Base-by-base conservation (phyloP, 2,888 invertebrate genomes). In the Pachymerium ferrugineum region DNA sequence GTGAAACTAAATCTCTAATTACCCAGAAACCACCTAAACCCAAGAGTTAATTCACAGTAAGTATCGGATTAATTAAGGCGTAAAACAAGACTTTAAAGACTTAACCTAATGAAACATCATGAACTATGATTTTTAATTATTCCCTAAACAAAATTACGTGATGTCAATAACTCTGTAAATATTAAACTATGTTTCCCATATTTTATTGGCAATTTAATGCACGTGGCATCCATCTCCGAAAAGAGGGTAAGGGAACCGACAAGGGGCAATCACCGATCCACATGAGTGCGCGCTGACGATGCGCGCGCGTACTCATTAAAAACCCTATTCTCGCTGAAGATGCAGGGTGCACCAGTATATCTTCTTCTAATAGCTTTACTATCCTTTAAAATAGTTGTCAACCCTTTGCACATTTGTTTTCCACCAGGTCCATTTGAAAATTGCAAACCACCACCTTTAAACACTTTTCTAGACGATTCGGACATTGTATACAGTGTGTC, bases 401-500 rank as follows among this genome's bases (percentile, higher is more conserved):
- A 22, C 14, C 10, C 54, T n/a, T n/a, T 71, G 38, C 14, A 71
- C 22, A 71, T 71, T 22, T 71, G 71, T 38, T 71, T 71, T 22
- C 71, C 71, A 22, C 33, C 4, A 1, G 71, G 71, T 16, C 71
- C 71, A 2, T 71, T 33, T 38, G 33, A 33, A 19, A 71, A 31
- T 1, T 71, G 71, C 35, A 71, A 35, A 19, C 70, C 70, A 16
- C 22, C 35, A 33, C 35, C 71, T 33, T 54, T 54, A 22, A 54
- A 14, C 28, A 22, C 22, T 28, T 25, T 8, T 25, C 25, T 12
- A 22, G 10, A 22, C 22, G 47, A 33, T 14, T 28, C 72, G 1
- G 72, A 47, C 29, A 16, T 47, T 28, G 33, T 72, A 16, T 72
- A 72, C 54, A 72, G 72, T 54, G 72, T 72, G 8, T 72, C 72